Evolutionary conservation across 2,113 vertebrate genomes (phyloP), one percentile per base, ranked within the genome.

Genomic region (Trichomycterus rosablanca): DNA sequence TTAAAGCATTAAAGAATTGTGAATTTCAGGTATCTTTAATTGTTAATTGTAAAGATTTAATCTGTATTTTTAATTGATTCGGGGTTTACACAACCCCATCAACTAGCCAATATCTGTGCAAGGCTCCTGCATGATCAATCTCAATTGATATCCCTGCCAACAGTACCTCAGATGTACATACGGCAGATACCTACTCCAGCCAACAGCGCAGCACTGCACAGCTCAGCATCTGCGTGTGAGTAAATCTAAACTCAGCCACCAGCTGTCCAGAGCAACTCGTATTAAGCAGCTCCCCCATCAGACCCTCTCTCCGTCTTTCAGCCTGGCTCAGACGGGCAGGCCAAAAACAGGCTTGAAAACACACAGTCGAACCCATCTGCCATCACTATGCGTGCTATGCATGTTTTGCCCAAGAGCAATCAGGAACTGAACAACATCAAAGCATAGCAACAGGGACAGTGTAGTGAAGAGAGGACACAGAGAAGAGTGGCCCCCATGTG

Each of bases 261-360:
- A 87, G 81, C 82, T 84, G 83, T 87, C 81, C 74, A 79, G 77
- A 82, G 78, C 78, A 86, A 81, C 78, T 66, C 64, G 72, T 11
- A 53, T 22, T 78, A 78, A 79, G 72, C 77, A 74, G 81, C 74
- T 80, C 75, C 74, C 70, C 34, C 34, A 8, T 10, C 35, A 7
- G 3, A 16, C 16, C 43, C 16, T 19, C 50, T 53, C 19, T 54
- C 8, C 32, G 26, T 63, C 58, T 48, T 55, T 67, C 46, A 53
- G 52, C 42, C 19, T 24, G 45, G 42, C 62, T 66, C 46, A 62
- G 42, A 49, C 53, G 57, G 28, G 39, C 14, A 35, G 23, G 49
- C 37, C 57, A 62, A 57, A 57, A 60, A 42, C 68, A 66, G 43
- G 67, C 12, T 22, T 49, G 35, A n/a, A 42, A 57, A 58, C 52